These are phyloP conservation scores for Arctocebus calabarensis DNA, from an alignment of 2,797 vertebrate genomes.

Conservation along the genomic window DNA sequence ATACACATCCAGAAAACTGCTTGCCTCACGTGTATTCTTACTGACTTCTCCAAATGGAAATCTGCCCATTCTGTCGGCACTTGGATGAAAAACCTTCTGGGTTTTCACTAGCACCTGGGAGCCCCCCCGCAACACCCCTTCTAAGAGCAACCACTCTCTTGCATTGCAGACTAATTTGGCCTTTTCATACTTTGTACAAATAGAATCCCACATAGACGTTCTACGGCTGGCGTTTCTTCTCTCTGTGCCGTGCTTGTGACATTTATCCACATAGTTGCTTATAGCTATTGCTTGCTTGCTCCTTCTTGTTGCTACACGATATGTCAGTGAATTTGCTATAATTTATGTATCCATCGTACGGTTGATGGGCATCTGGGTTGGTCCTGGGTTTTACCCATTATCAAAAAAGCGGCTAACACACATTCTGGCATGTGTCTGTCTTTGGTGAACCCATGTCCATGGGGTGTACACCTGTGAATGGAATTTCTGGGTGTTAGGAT, in stretches of 20 bases:
- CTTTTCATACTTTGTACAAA: neutral
- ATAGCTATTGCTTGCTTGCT: neutral
- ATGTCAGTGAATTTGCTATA: neutral
- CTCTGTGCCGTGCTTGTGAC: neutral
- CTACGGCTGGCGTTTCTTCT: neutral
- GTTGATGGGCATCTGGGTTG: neutral
- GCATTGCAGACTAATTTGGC: neutral
- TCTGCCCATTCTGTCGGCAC: neutral
- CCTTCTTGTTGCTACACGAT: neutral
- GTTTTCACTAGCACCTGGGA: neutral
- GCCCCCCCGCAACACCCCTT: neutral
- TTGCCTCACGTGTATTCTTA: neutral
- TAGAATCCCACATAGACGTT: neutral
- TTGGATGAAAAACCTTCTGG: neutral
- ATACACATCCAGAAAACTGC: neutral
- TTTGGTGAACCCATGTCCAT: slow-evolving; percentile 24
- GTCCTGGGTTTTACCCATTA: slow-evolving; percentile 14
- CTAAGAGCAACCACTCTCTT: neutral
- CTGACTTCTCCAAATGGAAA: neutral
- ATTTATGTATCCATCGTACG: neutral
- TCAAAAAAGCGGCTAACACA: neutral
- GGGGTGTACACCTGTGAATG: neutral
- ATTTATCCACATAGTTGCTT: neutral
- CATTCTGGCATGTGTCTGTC: neutral
- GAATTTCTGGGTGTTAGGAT: neutral